Conservation (phyloP, 2,113 vertebrate genomes). For the Oreochromis spilurus region DNA sequence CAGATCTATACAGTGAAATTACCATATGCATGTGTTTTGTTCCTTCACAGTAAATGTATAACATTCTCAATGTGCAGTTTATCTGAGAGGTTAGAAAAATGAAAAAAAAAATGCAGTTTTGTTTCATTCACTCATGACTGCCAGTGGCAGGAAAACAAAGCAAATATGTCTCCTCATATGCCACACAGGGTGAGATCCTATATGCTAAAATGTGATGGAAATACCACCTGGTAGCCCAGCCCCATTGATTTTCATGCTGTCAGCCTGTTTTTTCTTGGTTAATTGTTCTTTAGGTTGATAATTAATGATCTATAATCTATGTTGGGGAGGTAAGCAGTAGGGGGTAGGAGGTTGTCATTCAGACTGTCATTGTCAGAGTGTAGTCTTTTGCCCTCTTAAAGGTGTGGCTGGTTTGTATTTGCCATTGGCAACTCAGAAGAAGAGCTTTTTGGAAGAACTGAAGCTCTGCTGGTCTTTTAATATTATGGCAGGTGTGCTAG, state of each 20-base stretch:
- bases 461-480: neutral
- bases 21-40: neutral
- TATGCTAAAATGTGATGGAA: neutral
- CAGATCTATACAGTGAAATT: neutral
- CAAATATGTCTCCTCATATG: neutral
- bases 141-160: neutral
- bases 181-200: neutral
- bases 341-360: neutral
- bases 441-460: neutral
- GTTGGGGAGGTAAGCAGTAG: neutral
- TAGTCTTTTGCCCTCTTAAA: neutral
- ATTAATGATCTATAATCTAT: neutral
- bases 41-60: neutral
- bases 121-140: neutral
- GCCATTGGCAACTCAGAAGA: neutral
- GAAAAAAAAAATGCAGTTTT: conserved; percentile 21
- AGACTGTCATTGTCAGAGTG: neutral
- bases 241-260: neutral
- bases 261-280: neutral
- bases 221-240: neutral
- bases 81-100: neutral
- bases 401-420: neutral
- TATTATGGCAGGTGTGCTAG: neutral
- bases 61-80: neutral
- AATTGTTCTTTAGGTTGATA: neutral